Base-by-base conservation (phyloP, 2,888 invertebrate species). In the Synergus itoensis region DNA sequence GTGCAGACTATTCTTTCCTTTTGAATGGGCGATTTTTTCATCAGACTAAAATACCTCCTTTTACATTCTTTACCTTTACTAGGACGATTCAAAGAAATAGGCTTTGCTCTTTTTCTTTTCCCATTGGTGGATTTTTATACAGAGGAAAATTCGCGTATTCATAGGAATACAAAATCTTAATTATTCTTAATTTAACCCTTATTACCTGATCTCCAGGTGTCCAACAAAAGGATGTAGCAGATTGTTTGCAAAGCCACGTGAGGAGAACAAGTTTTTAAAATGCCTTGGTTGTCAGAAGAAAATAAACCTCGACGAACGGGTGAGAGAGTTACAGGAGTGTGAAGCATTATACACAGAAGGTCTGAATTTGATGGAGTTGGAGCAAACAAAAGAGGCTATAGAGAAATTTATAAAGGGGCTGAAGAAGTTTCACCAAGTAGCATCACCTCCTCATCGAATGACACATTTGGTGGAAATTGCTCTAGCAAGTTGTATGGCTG, bases 221-320 rank as follows among this genome's bases (percentile, higher is more conserved):
- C 91, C 94, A 0, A 93, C 93, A 4, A 85, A 90, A 9, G 92
- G 92, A 41, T 95, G 95, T 85, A 86, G 87, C 0, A 89, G 93
- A 75, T 83, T 93, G 48, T 92, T 94, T n/a, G 92, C 92, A 21
- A 91, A 93, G 63, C 93, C 94, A 0, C 88, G 93, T 64, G 82
- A 84, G 28, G 85, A 91, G 36, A 89, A 91, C 4, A 92, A 80
- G 43, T 28, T 89, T 53, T 88, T 93, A 0, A 93, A 93, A 41
- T 95, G 95, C 87, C 88, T 92, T 3, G 91, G 90, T 65, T 95
- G 95, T 84, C 93, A 93, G 60, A 93, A 93, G 78, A 93, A 92
- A 77, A 88, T 94, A 40, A 92, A 93, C 7, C 83, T 95, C 1
- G 92, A 92, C 21, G 92, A 92, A n/a, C 90, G 92, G 75, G 88